Evolutionary conservation across 2,888 invertebrate genomes (phyloP).

Genomic region (Agrochola litura): DNA sequence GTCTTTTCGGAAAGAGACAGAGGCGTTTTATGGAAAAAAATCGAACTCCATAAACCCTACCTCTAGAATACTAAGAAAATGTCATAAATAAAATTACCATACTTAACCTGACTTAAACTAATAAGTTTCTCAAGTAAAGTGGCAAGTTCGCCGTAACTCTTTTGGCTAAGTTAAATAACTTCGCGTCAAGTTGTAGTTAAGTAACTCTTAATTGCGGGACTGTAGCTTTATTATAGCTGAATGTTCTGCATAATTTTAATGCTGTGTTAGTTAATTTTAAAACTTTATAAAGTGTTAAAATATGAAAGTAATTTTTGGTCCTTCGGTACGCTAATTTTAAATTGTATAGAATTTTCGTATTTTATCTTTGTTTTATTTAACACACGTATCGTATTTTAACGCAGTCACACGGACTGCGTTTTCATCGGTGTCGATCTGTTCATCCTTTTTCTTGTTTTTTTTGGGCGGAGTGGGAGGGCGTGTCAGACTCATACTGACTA

Average conservation of each 20-base stretch:
- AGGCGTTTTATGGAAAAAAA: too few species aligned
- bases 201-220: slow-evolving; percentile 53
- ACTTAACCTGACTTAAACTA: slow-evolving; percentile 53
- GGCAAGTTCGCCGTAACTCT: slow-evolving; percentile 66
- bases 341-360: not conserved
- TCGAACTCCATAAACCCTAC: too few species aligned
- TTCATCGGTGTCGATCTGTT: too few species aligned
- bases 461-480: too few species aligned
- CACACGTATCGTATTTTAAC: too few species aligned
- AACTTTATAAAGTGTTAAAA: not conserved
- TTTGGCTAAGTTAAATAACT: slow-evolving; percentile 64
- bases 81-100: slow-evolving; percentile 68
- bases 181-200: slow-evolving; percentile 54
- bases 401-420: too few species aligned
- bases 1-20: too few species aligned
- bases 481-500: too few species aligned
- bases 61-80: slow-evolving; percentile 13
- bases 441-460: too few species aligned
- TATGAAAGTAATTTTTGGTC: not conserved
- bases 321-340: not conserved
- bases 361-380: too few species aligned
- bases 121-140: slow-evolving; percentile 63
- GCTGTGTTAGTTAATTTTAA: slow-evolving; percentile 23
- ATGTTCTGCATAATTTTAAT: slow-evolving; percentile 34
- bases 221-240: slow-evolving; percentile 36